Conservation (phyloP, 1,140 invertebrate species). For the Asobara japonica region DNA sequence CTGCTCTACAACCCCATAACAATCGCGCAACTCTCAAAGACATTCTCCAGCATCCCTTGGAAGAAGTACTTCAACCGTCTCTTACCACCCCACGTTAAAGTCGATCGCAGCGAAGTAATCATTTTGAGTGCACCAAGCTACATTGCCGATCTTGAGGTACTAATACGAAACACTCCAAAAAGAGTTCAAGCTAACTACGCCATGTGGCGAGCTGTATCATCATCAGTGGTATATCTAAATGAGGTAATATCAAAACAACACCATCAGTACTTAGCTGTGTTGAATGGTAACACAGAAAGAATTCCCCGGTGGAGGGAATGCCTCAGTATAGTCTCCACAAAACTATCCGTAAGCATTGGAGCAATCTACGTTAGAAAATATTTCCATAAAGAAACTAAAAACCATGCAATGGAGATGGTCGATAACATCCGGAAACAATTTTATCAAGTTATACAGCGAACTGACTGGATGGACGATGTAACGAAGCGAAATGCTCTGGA, state of each 20-base stretch:
- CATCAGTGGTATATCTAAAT: conserved; percentile 79
- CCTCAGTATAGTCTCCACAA: conserved; percentile 76
- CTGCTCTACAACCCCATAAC: conserved; percentile 92
- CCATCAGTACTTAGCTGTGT: conserved; percentile 76
- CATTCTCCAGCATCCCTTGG: conserved; percentile 83
- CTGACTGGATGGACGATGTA: conserved; percentile 89
- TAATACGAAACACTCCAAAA: conserved; percentile 69
- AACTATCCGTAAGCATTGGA: conserved; percentile 76
- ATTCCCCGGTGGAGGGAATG: conserved; percentile 87
- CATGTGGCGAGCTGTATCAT: conserved; percentile 81
- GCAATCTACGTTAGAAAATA: conserved; percentile 70
- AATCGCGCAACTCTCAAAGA: conserved; percentile 76
- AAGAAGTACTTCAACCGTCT: conserved; percentile 82
- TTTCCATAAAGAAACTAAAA: conserved; percentile 67
- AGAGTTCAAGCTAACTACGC: conserved; percentile 81
- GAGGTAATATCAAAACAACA: conserved; percentile 77
- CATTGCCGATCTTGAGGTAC: conserved; percentile 66
- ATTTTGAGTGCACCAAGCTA: conserved; percentile 78
- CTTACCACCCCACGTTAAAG: conserved; percentile 69
- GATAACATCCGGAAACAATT: conserved; percentile 76
- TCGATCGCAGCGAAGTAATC: conserved; percentile 78
- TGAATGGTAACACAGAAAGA: no score
- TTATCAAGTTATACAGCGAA: conserved; percentile 62
- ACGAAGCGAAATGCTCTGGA: conserved; percentile 78
- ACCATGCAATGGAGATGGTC: conserved; percentile 79